Evolutionary conservation across 2,797 vertebrate species (phyloP).

Genomic region (Bradypodion ventrale): DNA sequence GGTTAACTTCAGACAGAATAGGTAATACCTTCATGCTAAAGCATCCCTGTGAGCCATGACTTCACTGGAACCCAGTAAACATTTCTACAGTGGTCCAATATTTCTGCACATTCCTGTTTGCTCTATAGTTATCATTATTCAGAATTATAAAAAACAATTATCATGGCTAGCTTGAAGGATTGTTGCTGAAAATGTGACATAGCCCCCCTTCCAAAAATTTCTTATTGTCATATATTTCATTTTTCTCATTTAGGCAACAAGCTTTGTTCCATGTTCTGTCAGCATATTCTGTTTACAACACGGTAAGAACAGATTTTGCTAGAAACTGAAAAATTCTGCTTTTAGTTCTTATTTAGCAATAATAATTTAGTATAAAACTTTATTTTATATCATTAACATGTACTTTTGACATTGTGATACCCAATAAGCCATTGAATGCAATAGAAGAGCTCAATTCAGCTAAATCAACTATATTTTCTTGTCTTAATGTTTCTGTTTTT

Average conservation of each 20-base stretch:
- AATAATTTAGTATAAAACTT: background rate
- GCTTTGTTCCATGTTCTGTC: slow-evolving; percentile 88
- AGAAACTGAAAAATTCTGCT: background rate
- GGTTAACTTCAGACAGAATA: background rate
- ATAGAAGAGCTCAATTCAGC: background rate
- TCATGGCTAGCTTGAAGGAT: background rate
- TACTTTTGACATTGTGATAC: background rate
- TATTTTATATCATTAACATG: background rate
- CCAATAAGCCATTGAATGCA: background rate
- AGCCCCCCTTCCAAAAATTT: background rate
- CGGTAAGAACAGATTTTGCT: slow-evolving; percentile 77
- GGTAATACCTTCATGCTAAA: background rate
- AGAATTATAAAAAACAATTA: background rate
- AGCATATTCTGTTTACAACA: slow-evolving; percentile 92
- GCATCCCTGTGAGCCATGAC: too few relatives aligned
- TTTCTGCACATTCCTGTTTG: background rate
- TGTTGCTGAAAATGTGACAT: fast-evolving
- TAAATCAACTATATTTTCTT: background rate
- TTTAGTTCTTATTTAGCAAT: background rate
- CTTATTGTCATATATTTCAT: slow-evolving; percentile 38
- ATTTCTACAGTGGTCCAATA: background rate
- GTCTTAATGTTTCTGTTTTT: background rate
- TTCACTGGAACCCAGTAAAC: background rate
- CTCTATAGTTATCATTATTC: background rate
- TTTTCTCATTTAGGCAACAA: slow-evolving; percentile 81